Percentiles rank a stretch among this genome's conserved stretches.
These are phyloP conservation scores for Julus scanicus DNA, from an alignment of 2,888 invertebrate species.

Conservation along the genomic window DNA sequence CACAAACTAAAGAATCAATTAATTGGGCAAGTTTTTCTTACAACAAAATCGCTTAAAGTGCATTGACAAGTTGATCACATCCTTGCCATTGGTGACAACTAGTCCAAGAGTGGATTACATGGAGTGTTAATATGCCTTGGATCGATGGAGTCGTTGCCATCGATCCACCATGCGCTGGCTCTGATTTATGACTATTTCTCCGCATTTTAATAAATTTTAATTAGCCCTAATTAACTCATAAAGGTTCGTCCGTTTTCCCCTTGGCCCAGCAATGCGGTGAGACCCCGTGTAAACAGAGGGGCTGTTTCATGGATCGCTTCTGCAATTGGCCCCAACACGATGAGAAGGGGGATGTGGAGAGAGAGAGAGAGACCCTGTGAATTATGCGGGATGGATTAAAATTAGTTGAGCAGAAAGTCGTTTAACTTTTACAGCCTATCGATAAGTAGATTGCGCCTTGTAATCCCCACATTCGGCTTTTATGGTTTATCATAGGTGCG, in stretches of 20 bases:
- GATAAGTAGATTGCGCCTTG: conserved; percentile 12
- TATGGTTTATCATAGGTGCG: neutral
- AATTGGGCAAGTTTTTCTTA: too few relatives aligned
- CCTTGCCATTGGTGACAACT: too few relatives aligned
- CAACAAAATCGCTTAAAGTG: too few relatives aligned
- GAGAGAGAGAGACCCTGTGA: neutral
- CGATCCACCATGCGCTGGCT: neutral
- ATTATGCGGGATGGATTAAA: conserved; percentile 4
- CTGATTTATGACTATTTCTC: neutral
- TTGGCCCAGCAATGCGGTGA: neutral
- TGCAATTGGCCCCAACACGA: neutral
- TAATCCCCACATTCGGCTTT: neutral
- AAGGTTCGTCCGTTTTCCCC: neutral
- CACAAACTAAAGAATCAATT: too few relatives aligned
- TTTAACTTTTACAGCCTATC: conserved; percentile 14
- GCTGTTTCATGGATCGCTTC: neutral
- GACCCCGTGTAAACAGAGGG: neutral
- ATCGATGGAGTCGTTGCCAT: neutral
- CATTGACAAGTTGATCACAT: too few relatives aligned
- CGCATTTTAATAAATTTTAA: conserved; percentile 28
- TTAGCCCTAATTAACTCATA: conserved; percentile 27
- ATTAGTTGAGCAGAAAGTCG: conserved; percentile 33
- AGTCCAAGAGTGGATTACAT: too few relatives aligned
- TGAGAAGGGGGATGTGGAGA: neutral
- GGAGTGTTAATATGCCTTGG: neutral